These are phyloP conservation scores for Zaprionus bogoriensis DNA, from an alignment of 2,888 invertebrate species.

Conservation along the genomic window DNA sequence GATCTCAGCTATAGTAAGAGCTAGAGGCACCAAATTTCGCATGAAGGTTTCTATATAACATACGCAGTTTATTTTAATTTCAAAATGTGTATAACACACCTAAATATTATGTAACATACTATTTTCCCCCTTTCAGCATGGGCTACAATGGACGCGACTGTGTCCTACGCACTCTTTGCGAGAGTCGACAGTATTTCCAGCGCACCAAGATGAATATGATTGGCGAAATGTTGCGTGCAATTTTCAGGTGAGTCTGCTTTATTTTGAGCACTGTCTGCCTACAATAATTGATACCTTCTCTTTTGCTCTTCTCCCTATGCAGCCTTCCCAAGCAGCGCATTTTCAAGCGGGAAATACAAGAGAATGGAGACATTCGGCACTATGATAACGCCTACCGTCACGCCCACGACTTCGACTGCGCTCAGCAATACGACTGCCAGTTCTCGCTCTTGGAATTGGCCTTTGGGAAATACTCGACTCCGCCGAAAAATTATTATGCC, in stretches of 20 bases:
- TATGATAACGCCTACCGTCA: conserved; percentile 87
- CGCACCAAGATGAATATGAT: conserved; percentile 86
- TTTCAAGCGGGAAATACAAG: conserved; percentile 86
- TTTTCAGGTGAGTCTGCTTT: conserved; percentile 89
- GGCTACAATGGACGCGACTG: conserved; percentile 90
- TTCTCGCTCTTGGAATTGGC: conserved; percentile 89
- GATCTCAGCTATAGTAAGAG: too few relatives aligned
- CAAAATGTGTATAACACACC: too few relatives aligned
- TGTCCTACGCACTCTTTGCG: conserved; percentile 88
- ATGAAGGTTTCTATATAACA: too few relatives aligned
- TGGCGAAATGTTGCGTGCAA: conserved; percentile 87
- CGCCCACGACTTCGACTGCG: conserved; percentile 84
- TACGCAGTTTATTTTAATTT: too few relatives aligned
- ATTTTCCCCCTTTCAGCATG: conserved; percentile 84
- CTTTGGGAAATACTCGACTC: conserved; percentile 84
- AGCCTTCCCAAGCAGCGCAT: conserved; percentile 87
- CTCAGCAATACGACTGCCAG: conserved; percentile 85
- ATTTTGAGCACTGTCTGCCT: too few relatives aligned
- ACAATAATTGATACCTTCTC: too few relatives aligned
- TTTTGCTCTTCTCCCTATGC: too few relatives aligned
- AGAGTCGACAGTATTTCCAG: conserved; percentile 87
- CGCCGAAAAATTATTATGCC: conserved; percentile 73
- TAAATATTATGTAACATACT: too few relatives aligned
- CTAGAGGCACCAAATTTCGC: too few relatives aligned
- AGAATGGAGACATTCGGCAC: conserved; percentile 86